Base-by-base conservation (phyloP, 1,140 invertebrate genomes). In the Sarcophaga bullata region DNA sequence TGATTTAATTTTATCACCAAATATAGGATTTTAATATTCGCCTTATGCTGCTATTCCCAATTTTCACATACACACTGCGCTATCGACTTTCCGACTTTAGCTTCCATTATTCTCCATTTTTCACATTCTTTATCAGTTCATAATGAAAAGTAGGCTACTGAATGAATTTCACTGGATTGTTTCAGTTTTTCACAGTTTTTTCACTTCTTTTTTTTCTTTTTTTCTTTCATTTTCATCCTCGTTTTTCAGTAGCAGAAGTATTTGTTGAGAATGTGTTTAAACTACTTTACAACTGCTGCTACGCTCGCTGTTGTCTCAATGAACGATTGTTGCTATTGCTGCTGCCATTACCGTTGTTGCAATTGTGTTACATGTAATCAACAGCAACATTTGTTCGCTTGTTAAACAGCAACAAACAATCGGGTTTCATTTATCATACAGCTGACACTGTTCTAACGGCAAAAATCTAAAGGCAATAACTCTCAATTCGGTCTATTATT, bases 121-220 rank as follows among this genome's bases (percentile, higher is more conserved):
- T 37, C 25, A 37, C 25, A 37, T 37, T 37, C 25, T 37, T 37
- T 68, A 68, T 68, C 73, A 49, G 47, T 13, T 9, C n/a, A 76
- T 76, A 17, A 76, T 76, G 73, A 76, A 76, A 76, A 76, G 47
- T 76, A 76, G 73, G 73, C 73, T 76, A 76, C 49, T 76, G 73
- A 62, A 62, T 62, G 58, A 76, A 76, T 76, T 76, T 76, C 73
- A 48, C 73, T 76, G 17, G 73, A 76, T 68, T 68, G 54, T 58
- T 58, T 58, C 54, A n/a, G 13, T 37, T 37, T 37, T 37, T 37
- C 25, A 37, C 25, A 37, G 15, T 58, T 13, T 58, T 58, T 58
- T 13, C 13, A 2, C 54, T 58, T 25, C 15, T 13, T 62, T 5
- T 13, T 62, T 1, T 68, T 68, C 9, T 19, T 68, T 19, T 17